These are phyloP conservation scores for Lacerta bilineata DNA, from an alignment of 2,797 vertebrate species.

Conservation along the genomic window DNA sequence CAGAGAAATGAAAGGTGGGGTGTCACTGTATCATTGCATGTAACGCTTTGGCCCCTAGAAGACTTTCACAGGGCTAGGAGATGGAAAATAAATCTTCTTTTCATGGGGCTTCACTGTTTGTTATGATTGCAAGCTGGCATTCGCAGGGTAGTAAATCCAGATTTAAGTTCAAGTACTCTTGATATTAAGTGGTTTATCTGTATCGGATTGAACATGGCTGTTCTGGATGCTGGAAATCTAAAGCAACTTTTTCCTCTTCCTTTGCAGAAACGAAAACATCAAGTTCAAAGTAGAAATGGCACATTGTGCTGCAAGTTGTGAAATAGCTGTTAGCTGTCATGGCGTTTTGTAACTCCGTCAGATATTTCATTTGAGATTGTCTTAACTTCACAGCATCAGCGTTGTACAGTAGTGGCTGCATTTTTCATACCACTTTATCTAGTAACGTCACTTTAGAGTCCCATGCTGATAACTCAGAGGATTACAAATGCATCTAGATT, in stretches of 20 bases:
- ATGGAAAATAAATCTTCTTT: background rate
- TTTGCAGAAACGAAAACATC: constrained; percentile 79
- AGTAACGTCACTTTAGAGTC: constrained; percentile 4
- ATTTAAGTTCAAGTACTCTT: background rate
- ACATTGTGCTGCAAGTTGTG: constrained; percentile 63
- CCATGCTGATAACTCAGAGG: constrained; percentile 5
- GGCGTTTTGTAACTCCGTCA: constrained; percentile 86
- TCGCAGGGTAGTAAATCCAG: background rate
- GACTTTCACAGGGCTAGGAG: background rate
- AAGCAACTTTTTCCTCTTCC: constrained; percentile 53
- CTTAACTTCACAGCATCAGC: constrained; percentile 79
- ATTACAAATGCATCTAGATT: background rate
- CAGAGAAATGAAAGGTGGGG: background rate
- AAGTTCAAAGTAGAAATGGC: constrained; percentile 73
- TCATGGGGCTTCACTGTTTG: background rate
- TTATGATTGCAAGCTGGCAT: background rate
- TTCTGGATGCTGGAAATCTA: background rate
- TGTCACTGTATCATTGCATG: background rate
- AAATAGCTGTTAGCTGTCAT: constrained; percentile 81
- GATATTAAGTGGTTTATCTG: background rate
- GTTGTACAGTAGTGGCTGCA: constrained; percentile 56
- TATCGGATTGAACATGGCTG: background rate
- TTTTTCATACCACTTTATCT: constrained; percentile 26
- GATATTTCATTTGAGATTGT: constrained; percentile 87
- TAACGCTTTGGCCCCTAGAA: background rate